These are phyloP conservation scores for Rhizomys pruinosus DNA, from an alignment of 2,113 vertebrate genomes.

Conservation along the genomic window DNA sequence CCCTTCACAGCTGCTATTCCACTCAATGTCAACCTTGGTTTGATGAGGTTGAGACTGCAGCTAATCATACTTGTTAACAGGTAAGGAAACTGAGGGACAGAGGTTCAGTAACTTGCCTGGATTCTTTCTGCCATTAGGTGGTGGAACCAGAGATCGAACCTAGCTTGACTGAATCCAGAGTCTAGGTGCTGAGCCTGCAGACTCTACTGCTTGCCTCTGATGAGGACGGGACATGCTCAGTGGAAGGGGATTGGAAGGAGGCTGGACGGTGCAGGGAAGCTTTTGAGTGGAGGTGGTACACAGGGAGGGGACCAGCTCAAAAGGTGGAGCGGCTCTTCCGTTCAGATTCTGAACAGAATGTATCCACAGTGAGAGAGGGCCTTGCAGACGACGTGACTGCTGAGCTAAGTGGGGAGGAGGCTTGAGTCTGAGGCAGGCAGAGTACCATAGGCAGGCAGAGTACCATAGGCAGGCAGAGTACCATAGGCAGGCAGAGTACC, in stretches of 20 bases:
- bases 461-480: no score
- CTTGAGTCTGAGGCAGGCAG: no score
- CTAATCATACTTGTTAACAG: background rate
- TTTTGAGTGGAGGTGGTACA: background rate
- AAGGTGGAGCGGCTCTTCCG: background rate
- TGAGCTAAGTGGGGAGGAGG: background rate
- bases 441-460: no score
- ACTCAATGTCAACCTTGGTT: no score
- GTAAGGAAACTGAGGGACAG: background rate
- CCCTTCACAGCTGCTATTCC: background rate
- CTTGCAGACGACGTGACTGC: rapidly evolving
- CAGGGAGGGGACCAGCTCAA: background rate
- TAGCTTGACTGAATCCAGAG: background rate
- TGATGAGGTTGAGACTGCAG: background rate
- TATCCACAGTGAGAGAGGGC: background rate
- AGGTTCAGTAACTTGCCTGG: background rate
- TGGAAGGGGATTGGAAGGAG: background rate
- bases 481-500: no score
- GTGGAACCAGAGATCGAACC: background rate
- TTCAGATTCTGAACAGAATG: background rate
- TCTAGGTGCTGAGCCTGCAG: background rate
- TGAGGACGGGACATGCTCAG: background rate
- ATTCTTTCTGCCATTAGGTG: background rate
- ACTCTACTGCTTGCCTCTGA: background rate
- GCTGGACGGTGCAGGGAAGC: background rate